Evolutionary conservation across 1,140 invertebrate genomes (phyloP), one percentile per base, ranked within the genome.

Genomic region (Doryteuthis pealeii): DNA sequence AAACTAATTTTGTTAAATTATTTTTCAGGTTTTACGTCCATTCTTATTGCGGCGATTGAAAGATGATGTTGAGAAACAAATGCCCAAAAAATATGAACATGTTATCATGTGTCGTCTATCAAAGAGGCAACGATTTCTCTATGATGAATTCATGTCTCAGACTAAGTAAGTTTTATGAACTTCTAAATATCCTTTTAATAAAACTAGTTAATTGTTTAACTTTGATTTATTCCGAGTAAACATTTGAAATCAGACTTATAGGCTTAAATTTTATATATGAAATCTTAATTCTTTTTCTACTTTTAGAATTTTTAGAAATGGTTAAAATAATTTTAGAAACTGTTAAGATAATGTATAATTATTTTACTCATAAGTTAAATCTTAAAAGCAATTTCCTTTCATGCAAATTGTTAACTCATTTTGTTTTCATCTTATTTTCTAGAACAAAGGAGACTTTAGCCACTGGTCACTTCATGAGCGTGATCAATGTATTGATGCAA

Each of bases 401-500:
- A n/a, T n/a, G n/a, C n/a, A n/a, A n/a, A n/a, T n/a, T n/a, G n/a
- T n/a, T n/a, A n/a, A n/a, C n/a, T n/a, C n/a, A n/a, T n/a, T 40
- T 40, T 40, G 3, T 40, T 40, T 40, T 40, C 35, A 5, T 40
- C 10, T 40, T 40, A 8, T 4, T 0, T 22, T 62, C 6, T 85
- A 98, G 96, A 87, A 99, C 98, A 22, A 95, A 92, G 85, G 97
- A 99, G 90, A 99, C 95, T 0, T 89, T 99, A 68, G 92, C 93
- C n/a, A 92, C 92, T 75, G 98, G 98, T 18, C 98, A 98, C 90
- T 91, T 99, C 83, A 90, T 99, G 80, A 99, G 96, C 88, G 98
- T 99, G 0, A 98, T 99, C 80, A 99, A 99, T 89, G 94, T 99
- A 75, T 89, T 99, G 65, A 99, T 99, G 98, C 98, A 99, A 89